Base-by-base conservation (phyloP, 2,888 invertebrate genomes). In the Mythimna impura region DNA sequence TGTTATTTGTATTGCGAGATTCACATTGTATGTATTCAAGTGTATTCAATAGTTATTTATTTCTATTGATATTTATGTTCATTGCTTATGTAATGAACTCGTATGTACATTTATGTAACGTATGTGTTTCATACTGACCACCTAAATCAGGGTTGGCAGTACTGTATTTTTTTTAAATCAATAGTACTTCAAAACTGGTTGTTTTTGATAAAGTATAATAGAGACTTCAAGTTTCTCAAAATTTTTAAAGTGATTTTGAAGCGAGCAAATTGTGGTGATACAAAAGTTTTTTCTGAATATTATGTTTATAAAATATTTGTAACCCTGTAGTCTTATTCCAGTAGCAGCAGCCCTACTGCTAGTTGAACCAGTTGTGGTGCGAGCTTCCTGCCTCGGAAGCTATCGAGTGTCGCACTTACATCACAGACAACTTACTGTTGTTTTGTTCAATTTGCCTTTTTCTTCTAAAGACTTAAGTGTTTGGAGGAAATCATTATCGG, bases 351-450 rank as follows among this genome's bases (percentile, higher is more conserved):
- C 82, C 78, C 82, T 81, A 55, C n/a, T 10, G 62, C n/a, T 25
- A 55, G 50, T 58, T 60, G 76, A 20, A 63, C 75, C 64, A 83
- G 81, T 80, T 80, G 69, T 62, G 7, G 80, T 71, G 60, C 17
- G 52, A 71, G 72, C 67, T 81, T 81, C 81, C 78, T 74, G 65
- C 34, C 78, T 57, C 84, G 81, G 78, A 81, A 84, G 81, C 67
- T 74, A 82, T 84, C 74, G 68, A 22, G 43, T 84, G 40, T 74
- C 74, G 57, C 47, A 54, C 66, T 82, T 78, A 78, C 81, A 78
- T 82, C 84, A 84, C 66, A 72, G 81, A 84, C 67, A 72, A 65
- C 52, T 34, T 14, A 43, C 43, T 60, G 67, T 52, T 47, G 58
- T 70, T 58, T 50, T 36, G 64, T 62, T 71, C 14, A 12, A 47